Evolutionary conservation across 64 coral and sea anemone species (phyloP).

Genomic region (Orbicella faveolata): DNA sequence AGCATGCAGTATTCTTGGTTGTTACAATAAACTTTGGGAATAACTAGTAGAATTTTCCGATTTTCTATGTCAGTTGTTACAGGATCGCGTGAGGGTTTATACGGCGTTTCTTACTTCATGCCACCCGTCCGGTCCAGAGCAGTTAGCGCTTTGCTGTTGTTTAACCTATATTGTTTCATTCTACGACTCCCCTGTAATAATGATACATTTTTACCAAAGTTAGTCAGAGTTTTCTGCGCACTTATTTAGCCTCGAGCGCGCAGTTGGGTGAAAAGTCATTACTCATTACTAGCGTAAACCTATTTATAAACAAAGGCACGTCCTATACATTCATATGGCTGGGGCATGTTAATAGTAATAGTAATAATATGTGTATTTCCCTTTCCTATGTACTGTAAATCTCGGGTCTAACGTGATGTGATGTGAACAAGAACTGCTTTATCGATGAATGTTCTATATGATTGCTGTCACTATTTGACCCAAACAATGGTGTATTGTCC

Average conservation of each 20-base stretch:
- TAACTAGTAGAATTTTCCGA: background rate
- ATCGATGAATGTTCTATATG: background rate
- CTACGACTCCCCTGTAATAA: background rate
- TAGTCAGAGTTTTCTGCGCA: background rate
- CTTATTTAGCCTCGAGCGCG: background rate
- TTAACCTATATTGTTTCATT: background rate
- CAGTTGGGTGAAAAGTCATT: background rate
- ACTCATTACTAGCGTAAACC: no score
- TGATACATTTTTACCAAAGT: background rate
- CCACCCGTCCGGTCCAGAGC: background rate
- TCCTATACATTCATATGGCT: background rate
- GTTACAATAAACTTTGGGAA: background rate
- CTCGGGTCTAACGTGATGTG: no score
- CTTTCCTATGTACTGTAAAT: no score
- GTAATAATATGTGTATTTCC: no score
- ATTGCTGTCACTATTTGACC: background rate
- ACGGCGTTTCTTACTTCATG: background rate
- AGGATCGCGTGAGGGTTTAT: slow-evolving; percentile 15
- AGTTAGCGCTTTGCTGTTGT: background rate
- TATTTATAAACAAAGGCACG: background rate
- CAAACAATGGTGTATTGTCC: slow-evolving; percentile 39
- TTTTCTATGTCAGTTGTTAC: background rate
- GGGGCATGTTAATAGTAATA: no score
- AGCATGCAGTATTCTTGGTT: background rate
- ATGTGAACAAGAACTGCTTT: background rate